These are phyloP conservation scores for Cherax quadricarinatus DNA, from an alignment of 1,140 invertebrate species.

Conservation along the genomic window DNA sequence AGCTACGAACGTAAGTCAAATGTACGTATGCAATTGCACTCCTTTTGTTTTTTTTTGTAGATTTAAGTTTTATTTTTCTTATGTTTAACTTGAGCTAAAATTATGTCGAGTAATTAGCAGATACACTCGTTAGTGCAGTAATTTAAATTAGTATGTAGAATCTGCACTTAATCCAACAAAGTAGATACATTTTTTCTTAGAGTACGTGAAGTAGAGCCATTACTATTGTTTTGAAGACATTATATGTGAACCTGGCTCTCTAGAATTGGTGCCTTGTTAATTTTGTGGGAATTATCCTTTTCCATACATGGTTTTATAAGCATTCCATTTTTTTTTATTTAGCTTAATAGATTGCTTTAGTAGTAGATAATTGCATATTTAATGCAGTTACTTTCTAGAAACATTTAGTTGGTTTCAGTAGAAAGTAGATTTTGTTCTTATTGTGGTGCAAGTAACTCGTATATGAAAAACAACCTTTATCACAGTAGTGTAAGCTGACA, in stretches of 20 bases:
- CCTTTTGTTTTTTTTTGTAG: slow-evolving; percentile 62
- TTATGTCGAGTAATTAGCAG: neutral
- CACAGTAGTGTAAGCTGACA: neutral
- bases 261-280: neutral
- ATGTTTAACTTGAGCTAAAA: slow-evolving; percentile 1
- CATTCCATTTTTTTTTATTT: neutral
- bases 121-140: neutral
- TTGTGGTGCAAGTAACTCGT: neutral
- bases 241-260: neutral
- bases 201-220: neutral
- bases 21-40: slow-evolving; percentile 72
- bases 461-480: neutral
- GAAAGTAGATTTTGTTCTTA: neutral
- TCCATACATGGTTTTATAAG: neutral
- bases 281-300: neutral
- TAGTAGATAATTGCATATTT: neutral
- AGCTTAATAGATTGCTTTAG: neutral
- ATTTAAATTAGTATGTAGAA: neutral
- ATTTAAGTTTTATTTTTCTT: slow-evolving; percentile 46
- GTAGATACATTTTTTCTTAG: neutral
- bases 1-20: slow-evolving; percentile 81
- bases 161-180: neutral
- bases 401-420: neutral
- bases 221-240: neutral
- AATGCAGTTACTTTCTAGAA: neutral